Evolutionary conservation across 2,797 vertebrate species (phyloP), one percentile per base, ranked within the genome.

Genomic region (Chanos chanos): DNA sequence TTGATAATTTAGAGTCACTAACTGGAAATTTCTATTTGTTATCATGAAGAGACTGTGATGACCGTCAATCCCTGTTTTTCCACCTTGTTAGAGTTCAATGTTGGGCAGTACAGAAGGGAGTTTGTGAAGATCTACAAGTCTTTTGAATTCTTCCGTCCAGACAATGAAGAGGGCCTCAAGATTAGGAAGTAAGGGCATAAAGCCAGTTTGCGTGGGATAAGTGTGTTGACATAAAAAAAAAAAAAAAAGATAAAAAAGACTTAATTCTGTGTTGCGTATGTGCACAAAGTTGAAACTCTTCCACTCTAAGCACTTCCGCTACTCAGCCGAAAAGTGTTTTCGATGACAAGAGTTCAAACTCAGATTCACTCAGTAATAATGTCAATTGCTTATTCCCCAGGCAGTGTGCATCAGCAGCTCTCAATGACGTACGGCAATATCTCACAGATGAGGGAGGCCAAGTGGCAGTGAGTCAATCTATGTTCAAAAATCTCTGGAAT

Each of bases 81-180:
- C 34, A 3, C 40, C 30, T n/a, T n/a, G 7, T 3, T 68, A 99
- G 97, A 98, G 76, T 99, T 99, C 84, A 99, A 99, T 3, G 94
- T 99, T 0, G 97, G 97, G 16, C 95, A 99, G 72, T 99, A 99
- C 77, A 93, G 97, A 51, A 90, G 97, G 59, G 86, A 94, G 53
- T 87, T 84, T 82, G 87, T 97, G 77, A 97, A 96, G 84, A 95
- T 94, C n/a, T 98, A 98, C 64, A 95, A 91, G 76, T 99, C 97
- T 18, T 99, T 96, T 78, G 95, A 98, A 74, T 99, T 99, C 79
- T 99, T 99, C 82, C 88, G 92, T 75, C 96, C 96, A 16, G 92
- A 99, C 83, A 99, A 99, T 4, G 93, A 97, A 79, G 97, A 99
- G 64, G 96, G 96, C 10, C 87, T 97, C 73, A 93, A 92, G 86